Percentiles rank a stretch among this genome's conserved stretches.
phyloP scores from a whole-genome alignment of 2,888 invertebrate species.

The Strigamia maritima region DNA sequence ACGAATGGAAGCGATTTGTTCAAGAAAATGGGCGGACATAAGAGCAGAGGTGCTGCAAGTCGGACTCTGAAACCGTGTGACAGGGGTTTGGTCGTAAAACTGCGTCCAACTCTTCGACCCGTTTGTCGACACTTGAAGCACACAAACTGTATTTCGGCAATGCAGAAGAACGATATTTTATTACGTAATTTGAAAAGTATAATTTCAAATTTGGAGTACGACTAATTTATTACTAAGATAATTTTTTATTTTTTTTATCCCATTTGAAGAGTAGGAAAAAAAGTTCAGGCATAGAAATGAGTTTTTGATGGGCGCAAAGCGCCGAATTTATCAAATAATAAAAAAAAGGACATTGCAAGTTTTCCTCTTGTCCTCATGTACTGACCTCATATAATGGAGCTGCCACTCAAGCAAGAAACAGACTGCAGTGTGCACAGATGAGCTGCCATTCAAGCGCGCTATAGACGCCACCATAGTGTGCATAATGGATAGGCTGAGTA shows the following conservation, averaged over 20 bases:
- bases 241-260: neutral
- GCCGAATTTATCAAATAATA: neutral
- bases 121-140: neutral
- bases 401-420: conserved; percentile 27
- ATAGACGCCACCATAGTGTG: conserved; percentile 9
- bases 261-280: neutral
- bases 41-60: conserved; percentile 9
- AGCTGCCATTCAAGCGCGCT: conserved; percentile 19
- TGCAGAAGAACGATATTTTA: neutral
- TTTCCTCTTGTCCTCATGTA: conserved; percentile 24
- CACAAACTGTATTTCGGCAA: neutral
- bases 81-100: conserved; percentile 24
- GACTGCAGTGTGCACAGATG: conserved; percentile 31
- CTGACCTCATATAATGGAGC: conserved; percentile 25
- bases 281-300: conserved; percentile 1
- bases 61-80: conserved; percentile 16
- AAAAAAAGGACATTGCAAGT: conserved; percentile 28
- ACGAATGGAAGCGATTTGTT: conserved; percentile 27
- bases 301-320: conserved; percentile 12
- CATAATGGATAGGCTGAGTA: conserved; percentile 20
- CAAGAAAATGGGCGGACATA: conserved; percentile 24
- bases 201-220: neutral
- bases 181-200: neutral
- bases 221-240: neutral
- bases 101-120: conserved; percentile 21